Evolutionary conservation across 2,888 invertebrate genomes (phyloP), one percentile per base, ranked within the genome.

Genomic region (Zelleria hepariella): DNA sequence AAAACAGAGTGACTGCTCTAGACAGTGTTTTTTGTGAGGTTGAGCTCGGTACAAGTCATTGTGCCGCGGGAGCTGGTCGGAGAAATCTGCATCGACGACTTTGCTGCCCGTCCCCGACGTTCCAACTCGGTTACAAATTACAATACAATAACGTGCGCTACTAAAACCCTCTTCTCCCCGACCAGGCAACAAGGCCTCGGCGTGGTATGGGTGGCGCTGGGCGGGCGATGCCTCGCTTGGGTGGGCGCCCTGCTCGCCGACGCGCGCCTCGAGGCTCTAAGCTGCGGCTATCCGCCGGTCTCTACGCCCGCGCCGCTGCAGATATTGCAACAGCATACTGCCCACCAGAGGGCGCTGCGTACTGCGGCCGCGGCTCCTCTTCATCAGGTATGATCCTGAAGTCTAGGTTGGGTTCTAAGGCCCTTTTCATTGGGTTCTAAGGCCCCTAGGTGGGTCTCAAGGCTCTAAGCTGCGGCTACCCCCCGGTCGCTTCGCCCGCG

Each of bases 191-290:
- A 96, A 83, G 95, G 96, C 32, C 95, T 97, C 65, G 95, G 96
- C 58, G 96, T 95, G 2, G 90, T 97, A 10, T 96, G 96, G 71
- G 97, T 97, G 21, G 97, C 97, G 0, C 90, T 98, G 58, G 96
- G 97, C 15, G 94, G 94, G 24, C 94, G 95, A 64, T 95, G 95
- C 61, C 90, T 97, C n/a, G 91, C 93, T 26, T 89, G 97, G 74
- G 86, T 94, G 75, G 91, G 93, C 32, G 92, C 93, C 26, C 80
- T 96, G 64, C 89, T 96, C 60, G 92, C 94, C 53, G 96, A 96
- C 81, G 91, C 95, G 32, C 93, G 94, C 57, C 88, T 95, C 48
- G 96, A 96, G 79, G 90, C 92, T 32, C 82, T 91, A 58, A 88
- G 80, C 65, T 72, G 76, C 63, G 72, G 74, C 2, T 68, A 67